Evolutionary conservation across 2,888 invertebrate species (phyloP), one percentile per base, ranked within the genome.

Genomic region (Zootermopsis nevadensis): DNA sequence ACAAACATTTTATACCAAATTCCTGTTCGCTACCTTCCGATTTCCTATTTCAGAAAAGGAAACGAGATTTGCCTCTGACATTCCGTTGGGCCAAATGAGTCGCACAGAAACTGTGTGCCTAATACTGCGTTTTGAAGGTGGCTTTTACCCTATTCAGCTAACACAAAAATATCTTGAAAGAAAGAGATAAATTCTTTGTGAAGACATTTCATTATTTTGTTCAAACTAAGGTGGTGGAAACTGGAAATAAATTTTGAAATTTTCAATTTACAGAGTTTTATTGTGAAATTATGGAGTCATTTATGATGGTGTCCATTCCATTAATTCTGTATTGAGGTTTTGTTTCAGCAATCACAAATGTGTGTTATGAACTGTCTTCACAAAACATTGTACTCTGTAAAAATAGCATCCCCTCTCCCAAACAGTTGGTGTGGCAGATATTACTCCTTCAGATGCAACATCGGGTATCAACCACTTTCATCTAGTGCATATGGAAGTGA

Each of bases 161-260:
- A 74, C 74, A 83, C 69, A 77, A 84, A 84, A 85, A 84, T 85
- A 85, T 85, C 85, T 85, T 85, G 85, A 85, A 85, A 85, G 85
- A 85, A 82, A 33, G 69, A 82, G 27, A 31, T 82, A 81, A 80
- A 80, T 38, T 77, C 74, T 82, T 85, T 79, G 82, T 83, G 84
- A 82, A 83, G 84, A 85, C 85, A 85, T 85, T 85, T 85, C 83
- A 84, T 60, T 60, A 27, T 60, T 27, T 10, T 27, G 27, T 6
- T 60, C 8, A 2, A 60, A 27, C 27, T 60, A 27, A 60, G n/a
- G 8, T 4, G n/a, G n/a, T 60, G n/a, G 60, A n/a, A 10, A 53
- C 3, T 12, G 55, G 12, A 22, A 19, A 55, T 19, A n/a, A 55
- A 24, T 15, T 55, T 4, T 55, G n/a, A n/a, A 60, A 6, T 24